Evolutionary conservation across 2,888 invertebrate species (phyloP), one percentile per base, ranked within the genome.

Genomic region (Synanthedon myopaeformis): DNA sequence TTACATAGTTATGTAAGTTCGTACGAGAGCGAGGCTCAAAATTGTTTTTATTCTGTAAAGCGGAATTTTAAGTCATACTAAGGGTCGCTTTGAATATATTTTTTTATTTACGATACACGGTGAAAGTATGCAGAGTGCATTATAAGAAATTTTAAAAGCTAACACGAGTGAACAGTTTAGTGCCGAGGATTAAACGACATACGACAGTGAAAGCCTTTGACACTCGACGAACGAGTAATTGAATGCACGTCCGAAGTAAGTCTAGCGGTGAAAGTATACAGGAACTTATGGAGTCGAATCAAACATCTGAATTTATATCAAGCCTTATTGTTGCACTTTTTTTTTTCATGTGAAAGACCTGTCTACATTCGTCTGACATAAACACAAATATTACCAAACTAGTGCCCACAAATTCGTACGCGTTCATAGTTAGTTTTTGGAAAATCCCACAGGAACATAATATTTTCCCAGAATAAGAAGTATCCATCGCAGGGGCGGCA

Each of bases 131-230:
- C 52, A 55, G 41, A 56, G 41, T 49, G 53, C 54, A 58, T 57
- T 57, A 52, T 55, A 53, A 42, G 42, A 54, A 51, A 54, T 56
- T 56, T 55, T 55, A 54, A 57, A 62, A 63, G 59, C 61, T 58
- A 60, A 61, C 61, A 57, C 57, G 59, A 57, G 55, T 56, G 62
- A 64, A 63, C 61, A 62, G 67, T 67, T 69, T 69, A 66, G 63
- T 59, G 61, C 59, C 58, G 56, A 58, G 65, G 61, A 67, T 63
- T 63, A 62, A 62, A 59, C 63, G 65, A 65, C 66, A 67, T 56
- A 65, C 72, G 71, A 67, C 65, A 69, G 69, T 67, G 64, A 70
- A 73, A 73, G 73, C 69, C 74, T 75, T 75, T 75, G 75, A 74
- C 69, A 67, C 74, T 68, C 67, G 54, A 65, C 67, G 65, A 64